Conservation (phyloP, 2,113 vertebrate genomes). For the Campylorhamphus procurvoides region DNA sequence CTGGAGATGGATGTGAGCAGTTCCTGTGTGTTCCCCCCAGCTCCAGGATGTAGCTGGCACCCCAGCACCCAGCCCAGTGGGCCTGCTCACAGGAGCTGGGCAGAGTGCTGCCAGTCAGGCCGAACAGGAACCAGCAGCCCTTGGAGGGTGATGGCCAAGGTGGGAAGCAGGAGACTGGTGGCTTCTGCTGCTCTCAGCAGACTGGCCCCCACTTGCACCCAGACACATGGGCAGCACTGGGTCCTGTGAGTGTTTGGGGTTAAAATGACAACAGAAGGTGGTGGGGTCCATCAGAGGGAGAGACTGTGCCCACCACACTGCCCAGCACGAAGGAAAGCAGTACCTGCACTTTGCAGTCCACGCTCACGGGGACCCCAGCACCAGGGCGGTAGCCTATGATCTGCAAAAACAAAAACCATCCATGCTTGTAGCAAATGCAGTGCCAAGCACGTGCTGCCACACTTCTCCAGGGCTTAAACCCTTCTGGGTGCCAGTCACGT, state of each 20-base stretch:
- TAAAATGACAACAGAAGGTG: neutral
- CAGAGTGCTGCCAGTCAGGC: rapidly evolving
- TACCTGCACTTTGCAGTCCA: conserved; percentile 91
- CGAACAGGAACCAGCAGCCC: neutral
- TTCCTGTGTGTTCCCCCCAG: neutral
- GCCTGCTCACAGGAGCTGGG: neutral
- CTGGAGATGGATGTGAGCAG: neutral
- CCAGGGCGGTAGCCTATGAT: conserved; percentile 93
- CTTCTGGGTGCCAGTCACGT: rapidly evolving
- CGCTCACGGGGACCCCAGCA: conserved; percentile 84
- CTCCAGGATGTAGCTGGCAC: neutral
- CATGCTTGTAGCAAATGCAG: neutral
- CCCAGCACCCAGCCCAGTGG: neutral
- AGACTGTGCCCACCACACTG: rapidly evolving
- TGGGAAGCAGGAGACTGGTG: neutral
- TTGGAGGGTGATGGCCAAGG: rapidly evolving
- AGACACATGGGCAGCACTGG: neutral
- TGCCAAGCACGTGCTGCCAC: rapidly evolving
- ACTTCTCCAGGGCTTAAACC: neutral
- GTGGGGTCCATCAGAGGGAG: neutral
- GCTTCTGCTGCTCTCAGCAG: neutral
- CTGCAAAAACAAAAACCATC: conserved; percentile 65
- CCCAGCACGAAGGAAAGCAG: neutral
- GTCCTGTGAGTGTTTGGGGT: neutral
- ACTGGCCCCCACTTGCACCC: rapidly evolving